Evolutionary conservation across 2,113 vertebrate species (phyloP).

Genomic region (Cygnus buccinator): DNA sequence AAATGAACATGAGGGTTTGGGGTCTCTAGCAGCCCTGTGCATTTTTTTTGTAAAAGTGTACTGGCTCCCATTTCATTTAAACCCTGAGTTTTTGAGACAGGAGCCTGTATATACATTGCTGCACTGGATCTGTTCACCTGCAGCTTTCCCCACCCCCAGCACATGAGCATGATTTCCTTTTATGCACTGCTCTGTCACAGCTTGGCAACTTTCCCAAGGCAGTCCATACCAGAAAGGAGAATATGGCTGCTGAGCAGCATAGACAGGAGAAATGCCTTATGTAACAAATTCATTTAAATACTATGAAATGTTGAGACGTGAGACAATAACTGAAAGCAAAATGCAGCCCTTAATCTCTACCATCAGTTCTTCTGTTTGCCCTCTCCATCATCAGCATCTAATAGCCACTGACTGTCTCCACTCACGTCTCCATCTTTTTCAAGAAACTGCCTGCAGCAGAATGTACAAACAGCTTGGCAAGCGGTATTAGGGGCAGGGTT

Average conservation of each 20-base stretch:
- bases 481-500: not conserved
- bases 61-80: not conserved
- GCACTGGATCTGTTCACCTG: constrained; percentile 47
- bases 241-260: not conserved
- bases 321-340: constrained; percentile 40
- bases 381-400: constrained; percentile 10
- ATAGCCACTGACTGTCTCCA: constrained; percentile 44
- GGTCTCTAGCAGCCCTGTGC: not conserved
- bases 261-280: constrained; percentile 17
- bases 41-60: not conserved
- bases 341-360: constrained; percentile 30
- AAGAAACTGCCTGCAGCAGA: constrained; percentile 54
- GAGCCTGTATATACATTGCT: not conserved
- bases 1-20: not conserved
- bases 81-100: not conserved
- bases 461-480: constrained; percentile 47
- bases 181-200: constrained; percentile 58
- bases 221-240: constrained; percentile 50
- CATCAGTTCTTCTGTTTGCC: constrained; percentile 32
- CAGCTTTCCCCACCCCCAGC: constrained; percentile 41
- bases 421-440: constrained; percentile 40
- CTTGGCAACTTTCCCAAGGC: constrained; percentile 64
- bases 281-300: constrained; percentile 41
- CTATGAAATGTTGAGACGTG: constrained; percentile 16
- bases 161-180: constrained; percentile 50